Base-by-base conservation (phyloP, 2,797 vertebrate genomes). In the Lutjanus campechanus region DNA sequence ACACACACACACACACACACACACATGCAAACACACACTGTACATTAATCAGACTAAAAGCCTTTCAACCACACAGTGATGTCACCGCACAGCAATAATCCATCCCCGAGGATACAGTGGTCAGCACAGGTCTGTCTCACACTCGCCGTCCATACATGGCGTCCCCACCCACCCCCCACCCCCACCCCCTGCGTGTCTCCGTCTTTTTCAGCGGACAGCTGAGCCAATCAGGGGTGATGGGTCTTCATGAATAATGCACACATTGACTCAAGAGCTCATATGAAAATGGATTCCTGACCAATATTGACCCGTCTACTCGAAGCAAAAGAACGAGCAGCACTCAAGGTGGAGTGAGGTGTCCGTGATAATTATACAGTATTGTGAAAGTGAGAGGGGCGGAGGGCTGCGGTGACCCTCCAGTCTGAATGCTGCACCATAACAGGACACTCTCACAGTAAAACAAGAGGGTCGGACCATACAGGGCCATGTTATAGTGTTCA, bases 31-130 rank as follows among this genome's bases (percentile, higher is more conserved):
- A 81, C 65, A 79, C 63, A 83, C 85, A 80, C 36, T 47, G 64
- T 80, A 67, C 85, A 92, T 92, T 92, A 93, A 95, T 95, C 89
- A 90, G 86, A 73, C 86, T 93, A 92, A 95, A 93, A 94, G 93
- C 91, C 83, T 92, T 89, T 87, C 69, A 85, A 88, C 81, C 79
- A 66, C 85, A 81, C 70, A 44, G 77, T 94, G 93, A 95, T 91
- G 92, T 94, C 93, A 94, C 72, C 77, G 75, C 76, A 75, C 22
- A 76, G 73, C 55, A 69, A 90, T 91, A 91, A 92, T 90, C 88
- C 88, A 87, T 89, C 92, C 86, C 88, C 0, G 69, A 86, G 90
- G 91, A 87, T 25, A 50, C 79, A 61, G 79, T 68, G 81, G 72
- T 86, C 91, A 85, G 81, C 71, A 25, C 69, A 76, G 84, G 81